A percentile compares a stretch with the other conserved stretches of the same genome.
Evolutionary conservation across 2,797 vertebrate genomes (phyloP).

Genomic region (Allobates femoralis): DNA sequence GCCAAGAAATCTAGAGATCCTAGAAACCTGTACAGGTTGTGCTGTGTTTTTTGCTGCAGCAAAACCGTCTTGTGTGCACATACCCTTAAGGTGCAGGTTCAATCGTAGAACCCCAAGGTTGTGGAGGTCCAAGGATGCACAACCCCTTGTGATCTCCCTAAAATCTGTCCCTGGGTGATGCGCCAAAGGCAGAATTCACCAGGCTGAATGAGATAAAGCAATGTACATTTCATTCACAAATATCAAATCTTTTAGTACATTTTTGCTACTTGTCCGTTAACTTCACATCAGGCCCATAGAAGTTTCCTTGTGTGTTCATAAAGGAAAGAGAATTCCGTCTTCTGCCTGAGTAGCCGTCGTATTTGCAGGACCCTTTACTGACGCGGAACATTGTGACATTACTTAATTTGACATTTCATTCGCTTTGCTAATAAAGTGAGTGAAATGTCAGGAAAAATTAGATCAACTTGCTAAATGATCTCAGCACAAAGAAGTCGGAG

Average conservation of each 20-base stretch:
- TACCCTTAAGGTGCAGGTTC: no score
- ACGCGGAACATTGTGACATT: conserved; percentile 62
- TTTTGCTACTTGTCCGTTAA: not conserved
- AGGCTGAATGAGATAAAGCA: not conserved
- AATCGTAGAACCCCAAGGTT: no score
- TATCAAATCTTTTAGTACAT: not conserved
- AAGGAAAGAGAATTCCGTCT: not conserved
- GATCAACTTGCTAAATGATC: conserved; percentile 55
- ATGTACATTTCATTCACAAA: not conserved
- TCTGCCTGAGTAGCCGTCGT: conserved; percentile 31
- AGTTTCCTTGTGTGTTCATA: conserved; percentile 19
- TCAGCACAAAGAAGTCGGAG: conserved; percentile 39
- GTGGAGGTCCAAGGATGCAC: no score
- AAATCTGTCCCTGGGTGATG: no score
- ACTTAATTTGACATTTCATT: conserved; percentile 69
- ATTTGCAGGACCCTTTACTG: conserved; percentile 57
- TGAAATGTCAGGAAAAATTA: conserved; percentile 68
- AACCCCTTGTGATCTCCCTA: no score
- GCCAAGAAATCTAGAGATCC: no score
- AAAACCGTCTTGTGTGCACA: no score
- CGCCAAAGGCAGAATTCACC: no score
- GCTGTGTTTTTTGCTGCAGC: no score
- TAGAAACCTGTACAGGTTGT: no score
- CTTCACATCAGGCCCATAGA: not conserved
- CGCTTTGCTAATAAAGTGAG: conserved; percentile 63